These are phyloP conservation scores for Sialis lutaria DNA, from an alignment of 2,888 invertebrate species.

Conservation along the genomic window DNA sequence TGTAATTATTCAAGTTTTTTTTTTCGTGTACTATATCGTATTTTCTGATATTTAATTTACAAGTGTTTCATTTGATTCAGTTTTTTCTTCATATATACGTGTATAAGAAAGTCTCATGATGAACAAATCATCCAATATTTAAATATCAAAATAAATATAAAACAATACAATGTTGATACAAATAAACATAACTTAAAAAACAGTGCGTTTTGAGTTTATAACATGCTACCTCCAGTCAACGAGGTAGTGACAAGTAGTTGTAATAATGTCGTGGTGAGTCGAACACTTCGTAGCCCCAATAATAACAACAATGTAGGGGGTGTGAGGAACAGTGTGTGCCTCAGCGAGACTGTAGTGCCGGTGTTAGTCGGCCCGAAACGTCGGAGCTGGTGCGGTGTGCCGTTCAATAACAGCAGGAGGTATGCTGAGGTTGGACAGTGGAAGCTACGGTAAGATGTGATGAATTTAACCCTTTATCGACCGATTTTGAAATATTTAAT, in stretches of 20 bases:
- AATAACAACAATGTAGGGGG: conserved; percentile 22
- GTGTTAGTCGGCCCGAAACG: conserved; percentile 19
- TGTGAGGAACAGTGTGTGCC: conserved; percentile 22
- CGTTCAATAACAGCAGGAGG: conserved; percentile 10
- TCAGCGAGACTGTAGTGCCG: conserved; percentile 18
- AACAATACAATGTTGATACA: no score
- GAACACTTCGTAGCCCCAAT: conserved; percentile 23
- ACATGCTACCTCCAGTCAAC: conserved; percentile 5
- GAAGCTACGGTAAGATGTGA: conserved; percentile 1
- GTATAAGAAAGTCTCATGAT: no score
- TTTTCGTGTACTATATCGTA: no score
- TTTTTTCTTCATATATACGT: no score
- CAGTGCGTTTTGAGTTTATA: background rate
- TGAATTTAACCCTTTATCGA: no score
- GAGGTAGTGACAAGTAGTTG: background rate
- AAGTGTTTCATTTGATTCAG: no score
- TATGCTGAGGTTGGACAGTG: conserved; percentile 5
- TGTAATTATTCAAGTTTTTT: no score
- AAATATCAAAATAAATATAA: no score
- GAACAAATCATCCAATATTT: no score
- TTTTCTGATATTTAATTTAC: no score
- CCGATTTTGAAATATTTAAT: no score
- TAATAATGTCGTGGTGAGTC: conserved; percentile 11
- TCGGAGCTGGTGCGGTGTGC: conserved; percentile 24
- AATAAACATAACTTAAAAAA: no score